phyloP scores from a whole-genome alignment of 2,113 vertebrate genomes.

The Perca flavescens region DNA sequence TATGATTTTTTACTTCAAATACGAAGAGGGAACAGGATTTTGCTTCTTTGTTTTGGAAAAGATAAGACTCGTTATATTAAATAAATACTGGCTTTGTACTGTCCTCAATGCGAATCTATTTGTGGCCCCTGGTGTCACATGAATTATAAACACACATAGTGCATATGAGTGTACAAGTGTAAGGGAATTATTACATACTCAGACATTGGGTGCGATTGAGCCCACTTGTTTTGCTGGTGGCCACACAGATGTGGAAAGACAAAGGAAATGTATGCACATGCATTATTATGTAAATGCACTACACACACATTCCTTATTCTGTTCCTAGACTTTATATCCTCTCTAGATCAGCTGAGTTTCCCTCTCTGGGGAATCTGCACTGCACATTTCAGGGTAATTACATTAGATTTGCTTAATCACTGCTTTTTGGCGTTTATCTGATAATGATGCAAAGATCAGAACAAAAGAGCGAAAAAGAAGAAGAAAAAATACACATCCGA shows the following conservation, averaged over 20 bases:
- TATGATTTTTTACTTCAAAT: constrained; percentile 61
- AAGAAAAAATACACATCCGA: constrained; percentile 38
- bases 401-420: constrained; percentile 70
- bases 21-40: constrained; percentile 14
- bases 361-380: constrained; percentile 37
- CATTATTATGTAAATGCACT: constrained; percentile 26
- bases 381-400: constrained; percentile 71
- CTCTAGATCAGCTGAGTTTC: constrained; percentile 59
- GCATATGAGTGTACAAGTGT: constrained; percentile 41
- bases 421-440: constrained; percentile 66
- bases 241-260: constrained; percentile 58
- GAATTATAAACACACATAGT: constrained; percentile 60
- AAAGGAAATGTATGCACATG: constrained; percentile 55
- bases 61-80: constrained; percentile 41
- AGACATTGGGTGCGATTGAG: constrained; percentile 11
- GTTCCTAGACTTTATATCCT: constrained; percentile 49
- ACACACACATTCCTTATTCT: constrained; percentile 22
- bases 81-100: constrained; percentile 67
- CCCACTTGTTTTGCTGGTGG: constrained; percentile 22
- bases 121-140: constrained; percentile 62
- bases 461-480: constrained; percentile 42
- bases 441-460: constrained; percentile 58
- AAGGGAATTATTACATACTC: constrained; percentile 48
- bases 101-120: constrained; percentile 66
- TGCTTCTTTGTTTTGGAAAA: constrained; percentile 50